Evolutionary conservation across 2,797 vertebrate genomes (phyloP).

Genomic region (Dromococcyx pavoninus): DNA sequence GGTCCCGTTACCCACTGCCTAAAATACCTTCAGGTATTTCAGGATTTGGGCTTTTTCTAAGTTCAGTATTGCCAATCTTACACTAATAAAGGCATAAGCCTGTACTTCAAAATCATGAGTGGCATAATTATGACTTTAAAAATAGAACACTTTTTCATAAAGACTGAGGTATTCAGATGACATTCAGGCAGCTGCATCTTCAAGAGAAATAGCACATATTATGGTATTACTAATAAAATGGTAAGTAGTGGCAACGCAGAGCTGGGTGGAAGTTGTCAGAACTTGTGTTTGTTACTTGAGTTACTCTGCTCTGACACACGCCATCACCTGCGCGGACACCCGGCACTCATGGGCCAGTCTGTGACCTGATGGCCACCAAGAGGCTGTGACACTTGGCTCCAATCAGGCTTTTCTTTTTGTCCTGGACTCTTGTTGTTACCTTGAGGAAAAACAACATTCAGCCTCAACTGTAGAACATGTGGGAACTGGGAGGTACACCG

Average conservation of each 20-base stretch:
- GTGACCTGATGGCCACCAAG: not conserved
- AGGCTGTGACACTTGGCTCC: not conserved
- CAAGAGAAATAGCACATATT: slow-evolving; percentile 57
- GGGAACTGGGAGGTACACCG: not conserved
- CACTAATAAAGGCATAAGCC: slow-evolving; percentile 65
- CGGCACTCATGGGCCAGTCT: not conserved
- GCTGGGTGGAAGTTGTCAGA: not conserved
- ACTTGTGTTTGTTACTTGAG: not conserved
- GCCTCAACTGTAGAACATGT: not conserved
- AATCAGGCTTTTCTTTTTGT: not conserved
- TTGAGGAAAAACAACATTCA: not conserved
- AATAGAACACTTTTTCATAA: slow-evolving; percentile 69
- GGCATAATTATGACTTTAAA: slow-evolving; percentile 65
- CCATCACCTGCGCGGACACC: not conserved
- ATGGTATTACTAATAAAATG: slow-evolving; percentile 56
- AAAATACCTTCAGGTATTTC: slow-evolving; percentile 61
- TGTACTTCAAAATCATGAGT: slow-evolving; percentile 62
- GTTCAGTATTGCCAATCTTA: slow-evolving; percentile 45
- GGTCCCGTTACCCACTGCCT: not conserved
- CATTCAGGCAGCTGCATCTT: slow-evolving; percentile 70
- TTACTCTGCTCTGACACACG: not conserved
- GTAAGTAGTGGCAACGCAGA: slow-evolving; percentile 33
- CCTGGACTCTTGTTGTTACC: accelerated
- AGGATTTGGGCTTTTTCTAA: slow-evolving; percentile 53
- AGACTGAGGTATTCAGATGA: slow-evolving; percentile 71